Base-by-base conservation (phyloP, 2,888 invertebrate species). In the Monochamus alternatus region DNA sequence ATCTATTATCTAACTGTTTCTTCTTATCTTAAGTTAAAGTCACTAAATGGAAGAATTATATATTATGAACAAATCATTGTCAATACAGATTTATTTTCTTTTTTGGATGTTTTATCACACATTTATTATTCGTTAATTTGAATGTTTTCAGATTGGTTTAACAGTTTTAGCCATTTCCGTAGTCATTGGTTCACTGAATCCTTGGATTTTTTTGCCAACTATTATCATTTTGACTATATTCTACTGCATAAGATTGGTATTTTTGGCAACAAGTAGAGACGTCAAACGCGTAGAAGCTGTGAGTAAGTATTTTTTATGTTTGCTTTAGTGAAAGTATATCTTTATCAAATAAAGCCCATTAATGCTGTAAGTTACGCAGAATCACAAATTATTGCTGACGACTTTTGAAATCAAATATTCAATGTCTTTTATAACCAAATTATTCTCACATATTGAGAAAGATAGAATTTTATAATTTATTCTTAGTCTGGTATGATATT, bases 111-210 rank as follows among this genome's bases (percentile, higher is more conserved):
- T 22, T 1, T 22, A 22, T 1, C 22, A 22, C 22, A 22, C 22
- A 22, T 22, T 22, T 22, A 58, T 66, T 44, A 12, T 30, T 47
- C 3, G 14, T 59, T 69, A 31, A 70, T 60, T 32, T 62, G 38
- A 38, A 3, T 59, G 7, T 8, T 70, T 76, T 44, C 58, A 76
- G 74, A n/a, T 74, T 31, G 68, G 51, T 4, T 47, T 74, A 38
- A 63, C 68, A 38, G 67, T 75, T 22, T 14, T 64, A 47, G 71
- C 65, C 7, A 74, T 73, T 10, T 22, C 55, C 12, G 1, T 71
- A n/a, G 71, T 75, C 5, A 78, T 78, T 60, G 70, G 75, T 47
- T 68, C 71, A 32, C 47, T 76, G 14, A 78, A 70, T 67, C 75
- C 73, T n/a, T 77, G 73, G 75, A 77, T 70, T 43, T 51, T 75